Conservation (phyloP, 2,888 invertebrate species). For the Xestia ashworthii region DNA sequence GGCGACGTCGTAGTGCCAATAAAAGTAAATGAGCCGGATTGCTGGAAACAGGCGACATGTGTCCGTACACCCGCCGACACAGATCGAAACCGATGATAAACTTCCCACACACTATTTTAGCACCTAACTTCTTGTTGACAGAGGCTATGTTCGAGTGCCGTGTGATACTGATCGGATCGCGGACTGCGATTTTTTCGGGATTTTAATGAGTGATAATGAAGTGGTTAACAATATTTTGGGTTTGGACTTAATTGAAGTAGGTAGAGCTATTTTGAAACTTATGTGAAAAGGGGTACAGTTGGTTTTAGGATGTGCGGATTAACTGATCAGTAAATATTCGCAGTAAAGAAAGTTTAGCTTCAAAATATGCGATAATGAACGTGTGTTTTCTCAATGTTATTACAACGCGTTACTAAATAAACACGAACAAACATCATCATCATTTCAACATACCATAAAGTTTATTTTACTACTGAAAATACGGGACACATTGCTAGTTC, state of each 20-base stretch:
- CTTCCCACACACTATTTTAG: constrained; percentile 38
- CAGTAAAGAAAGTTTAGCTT: not conserved
- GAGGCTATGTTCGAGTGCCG: not conserved
- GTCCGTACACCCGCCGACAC: constrained; percentile 60
- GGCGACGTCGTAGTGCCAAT: constrained; percentile 75
- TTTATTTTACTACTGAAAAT: constrained; percentile 2
- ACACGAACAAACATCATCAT: not conserved
- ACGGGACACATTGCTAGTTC: constrained; percentile 6
- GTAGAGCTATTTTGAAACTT: constrained; percentile 15
- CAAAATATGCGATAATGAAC: constrained; percentile 2
- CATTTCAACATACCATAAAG: not conserved
- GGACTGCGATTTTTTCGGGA: constrained; percentile 33
- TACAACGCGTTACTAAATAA: not conserved
- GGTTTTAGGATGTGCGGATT: not conserved
- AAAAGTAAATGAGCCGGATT: constrained; percentile 85
- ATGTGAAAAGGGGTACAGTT: not conserved
- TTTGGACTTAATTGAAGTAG: constrained; percentile 12
- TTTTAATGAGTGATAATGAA: constrained; percentile 55
- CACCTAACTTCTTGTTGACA: constrained; percentile 2
- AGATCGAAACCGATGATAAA: constrained; percentile 59
- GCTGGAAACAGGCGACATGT: constrained; percentile 72
- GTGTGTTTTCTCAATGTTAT: not conserved
- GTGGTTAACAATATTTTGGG: constrained; percentile 46
- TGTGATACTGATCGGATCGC: not conserved
- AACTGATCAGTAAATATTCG: constrained; percentile 21